phyloP scores from a whole-genome alignment of 2,888 invertebrate genomes.

The Cosmopolites sordidus region DNA sequence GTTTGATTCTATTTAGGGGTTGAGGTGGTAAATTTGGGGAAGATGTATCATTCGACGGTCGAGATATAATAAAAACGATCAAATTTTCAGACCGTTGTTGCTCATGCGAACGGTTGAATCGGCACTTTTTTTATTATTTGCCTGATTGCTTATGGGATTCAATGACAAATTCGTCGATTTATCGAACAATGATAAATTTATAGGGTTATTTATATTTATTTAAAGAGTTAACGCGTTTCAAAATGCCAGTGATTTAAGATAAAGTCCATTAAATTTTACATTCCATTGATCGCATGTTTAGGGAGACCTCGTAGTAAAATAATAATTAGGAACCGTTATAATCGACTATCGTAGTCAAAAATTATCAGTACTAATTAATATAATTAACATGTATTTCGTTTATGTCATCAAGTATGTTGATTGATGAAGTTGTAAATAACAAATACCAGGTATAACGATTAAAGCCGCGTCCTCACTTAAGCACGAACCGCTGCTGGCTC shows the following conservation, averaged over 20 bases:
- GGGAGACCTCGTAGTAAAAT: too few species aligned
- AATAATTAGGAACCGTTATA: too few species aligned
- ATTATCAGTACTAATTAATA: too few species aligned
- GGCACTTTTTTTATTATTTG: constrained; percentile 25
- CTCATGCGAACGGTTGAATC: constrained; percentile 33
- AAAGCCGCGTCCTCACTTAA: too few species aligned
- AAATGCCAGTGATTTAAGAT: neutral
- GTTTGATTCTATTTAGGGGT: constrained; percentile 44
- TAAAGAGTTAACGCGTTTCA: constrained; percentile 5
- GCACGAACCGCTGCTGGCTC: too few species aligned
- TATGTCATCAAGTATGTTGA: too few species aligned
- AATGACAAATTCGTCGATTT: constrained; percentile 17
- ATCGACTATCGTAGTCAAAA: too few species aligned
- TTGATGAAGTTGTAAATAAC: too few species aligned
- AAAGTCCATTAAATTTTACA: constrained; percentile 8
- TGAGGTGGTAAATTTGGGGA: constrained; percentile 43
- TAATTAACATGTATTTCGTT: too few species aligned
- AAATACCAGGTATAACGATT: too few species aligned
- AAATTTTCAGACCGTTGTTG: constrained; percentile 33
- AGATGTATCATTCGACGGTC: constrained; percentile 38
- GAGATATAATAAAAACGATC: constrained; percentile 39
- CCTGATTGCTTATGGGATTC: constrained; percentile 6
- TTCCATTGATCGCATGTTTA: too few species aligned
- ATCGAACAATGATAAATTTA: constrained; percentile 3
- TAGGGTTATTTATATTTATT: constrained; percentile 5